A percentile compares a stretch with the other conserved stretches of the same genome.
These are phyloP conservation scores for Lemur catta DNA, from an alignment of 2,797 vertebrate species.

Conservation along the genomic window DNA sequence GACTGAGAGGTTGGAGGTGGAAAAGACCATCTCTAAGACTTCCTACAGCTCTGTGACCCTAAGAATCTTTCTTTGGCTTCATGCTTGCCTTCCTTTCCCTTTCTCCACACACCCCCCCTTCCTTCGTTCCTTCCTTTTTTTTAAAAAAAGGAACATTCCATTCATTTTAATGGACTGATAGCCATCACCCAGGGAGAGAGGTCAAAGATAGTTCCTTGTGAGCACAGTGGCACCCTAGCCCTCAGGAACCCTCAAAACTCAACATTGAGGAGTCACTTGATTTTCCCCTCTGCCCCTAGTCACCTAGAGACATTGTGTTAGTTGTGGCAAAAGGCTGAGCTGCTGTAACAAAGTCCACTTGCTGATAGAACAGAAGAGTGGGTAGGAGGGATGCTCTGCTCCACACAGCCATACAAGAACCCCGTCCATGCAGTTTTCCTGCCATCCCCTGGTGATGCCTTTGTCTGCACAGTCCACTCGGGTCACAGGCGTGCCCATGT, in stretches of 20 bases:
- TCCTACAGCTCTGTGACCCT: background rate
- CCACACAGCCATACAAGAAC: background rate
- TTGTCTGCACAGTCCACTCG: background rate
- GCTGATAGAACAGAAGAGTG: background rate
- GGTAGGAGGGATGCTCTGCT: background rate
- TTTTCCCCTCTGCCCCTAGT: background rate
- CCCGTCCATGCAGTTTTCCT: background rate
- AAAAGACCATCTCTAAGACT: background rate
- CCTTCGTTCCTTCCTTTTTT: background rate
- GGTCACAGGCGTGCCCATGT: background rate
- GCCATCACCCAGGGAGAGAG: background rate
- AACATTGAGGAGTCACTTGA: background rate
- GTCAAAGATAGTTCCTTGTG: background rate
- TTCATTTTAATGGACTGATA: background rate
- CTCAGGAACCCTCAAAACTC: background rate
- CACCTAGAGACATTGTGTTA: background rate
- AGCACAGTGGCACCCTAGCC: background rate
- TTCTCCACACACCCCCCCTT: background rate
- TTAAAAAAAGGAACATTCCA: background rate
- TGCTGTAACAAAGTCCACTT: background rate
- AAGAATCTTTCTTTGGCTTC: background rate
- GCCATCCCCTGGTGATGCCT: background rate
- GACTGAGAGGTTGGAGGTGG: background rate
- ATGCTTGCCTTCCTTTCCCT: background rate
- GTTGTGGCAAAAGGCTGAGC: background rate